Percentiles rank a stretch among this genome's conserved stretches.
Evolutionary conservation across 2,113 vertebrate species (phyloP).

Genomic region (Notothenia coriiceps): DNA sequence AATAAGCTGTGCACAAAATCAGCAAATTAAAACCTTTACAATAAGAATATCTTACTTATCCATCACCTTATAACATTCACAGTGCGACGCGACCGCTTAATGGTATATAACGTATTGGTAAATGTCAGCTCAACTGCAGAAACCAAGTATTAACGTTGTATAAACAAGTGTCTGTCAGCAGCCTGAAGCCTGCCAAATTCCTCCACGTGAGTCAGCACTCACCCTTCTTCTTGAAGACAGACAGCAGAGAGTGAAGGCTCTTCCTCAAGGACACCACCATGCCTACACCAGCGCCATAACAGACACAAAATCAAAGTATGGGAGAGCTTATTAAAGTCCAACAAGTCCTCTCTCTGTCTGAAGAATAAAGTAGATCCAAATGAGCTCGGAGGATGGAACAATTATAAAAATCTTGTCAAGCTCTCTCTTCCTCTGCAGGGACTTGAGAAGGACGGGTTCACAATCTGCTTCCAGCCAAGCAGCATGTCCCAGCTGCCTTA

Average conservation of each 20-base stretch:
- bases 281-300: slow-evolving; percentile 61
- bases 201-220: slow-evolving; percentile 76
- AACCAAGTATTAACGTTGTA: background rate
- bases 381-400: background rate
- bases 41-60: background rate
- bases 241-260: slow-evolving; percentile 87
- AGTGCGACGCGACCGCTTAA: background rate
- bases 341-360: slow-evolving; percentile 17
- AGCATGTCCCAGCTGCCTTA: slow-evolving; percentile 80
- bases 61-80: background rate
- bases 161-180: background rate
- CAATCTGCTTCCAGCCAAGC: slow-evolving; percentile 74
- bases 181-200: background rate
- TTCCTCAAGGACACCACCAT: slow-evolving; percentile 95
- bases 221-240: slow-evolving; percentile 95
- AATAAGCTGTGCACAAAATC: background rate
- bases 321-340: slow-evolving; percentile 3
- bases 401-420: background rate
- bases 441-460: slow-evolving; percentile 68
- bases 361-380: slow-evolving; percentile 17
- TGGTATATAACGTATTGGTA: background rate
- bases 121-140: background rate
- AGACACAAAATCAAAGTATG: slow-evolving; percentile 4
- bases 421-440: slow-evolving; percentile 24
- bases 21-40: background rate